A percentile compares a stretch with the other conserved stretches of the same genome.
phyloP scores from a whole-genome alignment of 2,888 invertebrate species.

The Euclidia mi region DNA sequence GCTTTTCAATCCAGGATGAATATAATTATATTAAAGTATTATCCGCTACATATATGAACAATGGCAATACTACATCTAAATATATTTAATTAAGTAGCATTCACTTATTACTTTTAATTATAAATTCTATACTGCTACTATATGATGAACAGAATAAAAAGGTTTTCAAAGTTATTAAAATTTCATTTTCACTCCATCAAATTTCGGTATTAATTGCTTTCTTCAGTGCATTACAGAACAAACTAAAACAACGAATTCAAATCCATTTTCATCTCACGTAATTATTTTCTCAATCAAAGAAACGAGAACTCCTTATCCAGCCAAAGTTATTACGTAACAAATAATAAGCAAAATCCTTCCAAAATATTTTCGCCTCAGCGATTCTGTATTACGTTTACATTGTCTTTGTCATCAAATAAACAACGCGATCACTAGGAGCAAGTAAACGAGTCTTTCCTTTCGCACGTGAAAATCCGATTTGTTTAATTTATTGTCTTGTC shows the following conservation, averaged over 20 bases:
- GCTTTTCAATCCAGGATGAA: too few species aligned
- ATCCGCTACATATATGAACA: too few species aligned
- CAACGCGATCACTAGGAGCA: constrained; percentile 73
- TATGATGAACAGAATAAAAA: too few species aligned
- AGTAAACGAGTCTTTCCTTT: constrained; percentile 71
- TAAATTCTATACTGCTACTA: too few species aligned
- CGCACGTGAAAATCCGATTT: constrained; percentile 88
- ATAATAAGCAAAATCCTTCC: constrained; percentile 15
- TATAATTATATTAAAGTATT: too few species aligned
- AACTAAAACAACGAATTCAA: background rate
- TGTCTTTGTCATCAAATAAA: constrained; percentile 75
- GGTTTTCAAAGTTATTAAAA: too few species aligned
- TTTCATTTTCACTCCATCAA: too few species aligned
- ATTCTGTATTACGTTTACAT: constrained; percentile 52
- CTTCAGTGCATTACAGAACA: too few species aligned
- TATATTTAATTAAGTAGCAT: too few species aligned
- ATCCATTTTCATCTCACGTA: background rate
- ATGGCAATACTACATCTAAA: too few species aligned
- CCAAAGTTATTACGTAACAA: constrained; percentile 3
- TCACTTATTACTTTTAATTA: too few species aligned
- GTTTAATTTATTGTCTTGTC: constrained; percentile 87
- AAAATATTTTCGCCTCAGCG: constrained; percentile 36
- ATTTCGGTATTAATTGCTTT: too few species aligned
- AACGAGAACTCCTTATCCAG: background rate
- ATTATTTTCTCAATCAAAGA: background rate